Conservation (phyloP, 1,140 invertebrate species). For the Anastatus disparis region DNA sequence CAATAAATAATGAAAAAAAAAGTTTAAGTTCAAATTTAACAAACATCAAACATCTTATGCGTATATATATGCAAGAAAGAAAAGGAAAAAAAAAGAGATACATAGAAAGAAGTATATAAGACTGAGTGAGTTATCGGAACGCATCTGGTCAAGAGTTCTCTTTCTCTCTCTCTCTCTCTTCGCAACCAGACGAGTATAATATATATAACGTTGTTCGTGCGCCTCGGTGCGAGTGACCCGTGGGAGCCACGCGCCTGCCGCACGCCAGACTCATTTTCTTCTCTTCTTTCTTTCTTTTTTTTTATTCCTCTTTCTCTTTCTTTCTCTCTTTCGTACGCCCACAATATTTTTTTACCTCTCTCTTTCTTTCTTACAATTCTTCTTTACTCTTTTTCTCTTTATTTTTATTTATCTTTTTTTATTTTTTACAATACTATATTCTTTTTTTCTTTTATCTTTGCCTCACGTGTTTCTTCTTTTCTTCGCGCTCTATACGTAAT, state of each 20-base stretch:
- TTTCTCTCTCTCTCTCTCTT: too few species aligned
- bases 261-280: slow-evolving; percentile 43
- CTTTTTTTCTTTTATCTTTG: too few species aligned
- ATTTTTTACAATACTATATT: too few species aligned
- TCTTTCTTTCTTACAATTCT: not conserved
- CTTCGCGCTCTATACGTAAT: not conserved
- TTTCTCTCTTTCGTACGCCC: slow-evolving; percentile 27
- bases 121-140: too few species aligned
- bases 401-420: not conserved
- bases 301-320: slow-evolving; percentile 1
- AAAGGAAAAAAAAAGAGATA: too few species aligned
- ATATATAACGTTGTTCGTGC: not conserved
- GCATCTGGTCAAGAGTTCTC: not conserved
- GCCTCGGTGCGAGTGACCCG: slow-evolving; percentile 52
- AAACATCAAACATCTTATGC: too few species aligned
- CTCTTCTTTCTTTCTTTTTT: not conserved
- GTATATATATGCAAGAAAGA: too few species aligned
- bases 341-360: slow-evolving; percentile 30
- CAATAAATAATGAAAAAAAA: not conserved
- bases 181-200: not conserved
- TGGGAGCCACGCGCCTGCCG: slow-evolving; percentile 63
- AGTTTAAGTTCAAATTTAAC: not conserved
- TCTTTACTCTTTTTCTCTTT: too few species aligned
- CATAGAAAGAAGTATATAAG: too few species aligned
- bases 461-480: not conserved